Conservation (phyloP, 2,888 invertebrate species). For the Mythimna loreyi region DNA sequence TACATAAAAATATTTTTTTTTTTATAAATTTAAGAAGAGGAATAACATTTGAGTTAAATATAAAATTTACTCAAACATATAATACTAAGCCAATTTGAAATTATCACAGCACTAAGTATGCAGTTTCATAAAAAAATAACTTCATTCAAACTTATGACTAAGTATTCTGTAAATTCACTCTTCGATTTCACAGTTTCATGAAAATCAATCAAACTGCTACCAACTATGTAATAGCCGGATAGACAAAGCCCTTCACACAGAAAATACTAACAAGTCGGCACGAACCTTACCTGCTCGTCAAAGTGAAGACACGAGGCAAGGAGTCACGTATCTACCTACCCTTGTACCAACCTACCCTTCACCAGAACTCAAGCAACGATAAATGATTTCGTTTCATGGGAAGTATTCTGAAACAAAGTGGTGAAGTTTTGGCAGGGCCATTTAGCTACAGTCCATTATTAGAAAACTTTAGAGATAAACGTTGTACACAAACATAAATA, state of each 20-base stretch:
- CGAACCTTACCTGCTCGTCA: conserved; percentile 53
- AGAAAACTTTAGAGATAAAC: conserved; percentile 76
- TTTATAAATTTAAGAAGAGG: too few species aligned
- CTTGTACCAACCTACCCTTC: conserved; percentile 28
- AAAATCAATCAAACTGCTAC: conserved; percentile 49
- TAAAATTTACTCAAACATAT: too few species aligned
- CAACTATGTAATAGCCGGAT: conserved; percentile 33
- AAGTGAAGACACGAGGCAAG: conserved; percentile 34
- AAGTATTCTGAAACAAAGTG: conserved; percentile 64
- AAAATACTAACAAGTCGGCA: conserved; percentile 54
- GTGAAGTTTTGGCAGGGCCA: conserved; percentile 65
- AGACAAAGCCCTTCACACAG: conserved; percentile 33
- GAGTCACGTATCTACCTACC: conserved; percentile 38
- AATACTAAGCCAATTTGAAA: too few species aligned
- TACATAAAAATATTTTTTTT: too few species aligned
- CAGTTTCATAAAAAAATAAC: not conserved
- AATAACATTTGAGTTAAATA: too few species aligned
- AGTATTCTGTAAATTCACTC: conserved; percentile 20
- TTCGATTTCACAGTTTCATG: conserved; percentile 14
- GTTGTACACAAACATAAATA: conserved; percentile 58
- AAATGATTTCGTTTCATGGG: conserved; percentile 64
- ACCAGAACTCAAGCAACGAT: conserved; percentile 39
- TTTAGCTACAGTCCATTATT: conserved; percentile 72
- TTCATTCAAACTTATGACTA: too few species aligned
- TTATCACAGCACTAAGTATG: too few species aligned